A percentile compares a stretch with the other conserved stretches of the same genome.
phyloP scores from a whole-genome alignment of 2,797 vertebrate genomes.

The Arrhamphus sclerolepis region DNA sequence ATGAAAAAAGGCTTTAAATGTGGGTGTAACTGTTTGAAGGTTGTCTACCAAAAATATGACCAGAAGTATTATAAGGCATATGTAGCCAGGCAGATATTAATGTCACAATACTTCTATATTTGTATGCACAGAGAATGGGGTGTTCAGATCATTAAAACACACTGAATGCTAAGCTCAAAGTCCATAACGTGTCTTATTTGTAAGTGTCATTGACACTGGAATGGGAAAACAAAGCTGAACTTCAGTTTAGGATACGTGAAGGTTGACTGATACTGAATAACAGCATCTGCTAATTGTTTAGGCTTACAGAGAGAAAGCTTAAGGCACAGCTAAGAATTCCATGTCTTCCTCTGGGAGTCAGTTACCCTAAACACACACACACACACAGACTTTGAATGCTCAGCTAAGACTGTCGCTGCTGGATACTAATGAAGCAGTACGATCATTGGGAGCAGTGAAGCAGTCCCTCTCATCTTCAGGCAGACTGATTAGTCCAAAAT shows the following conservation, averaged over 20 bases:
- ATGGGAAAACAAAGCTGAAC: constrained; percentile 13
- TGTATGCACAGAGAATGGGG: not conserved
- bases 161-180: constrained; percentile 45
- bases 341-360: constrained; percentile 38
- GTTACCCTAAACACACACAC: constrained; percentile 21
- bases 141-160: constrained; percentile 23
- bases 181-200: constrained; percentile 18
- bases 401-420: constrained; percentile 43
- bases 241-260: constrained; percentile 30
- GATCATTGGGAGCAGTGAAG: constrained; percentile 53
- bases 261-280: constrained; percentile 25
- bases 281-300: constrained; percentile 44
- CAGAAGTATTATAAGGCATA: too few relatives aligned
- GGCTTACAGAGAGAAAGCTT: constrained; percentile 12
- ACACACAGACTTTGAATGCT: constrained; percentile 47
- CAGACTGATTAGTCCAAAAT: constrained; percentile 64
- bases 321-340: constrained; percentile 32
- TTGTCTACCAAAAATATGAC: too few relatives aligned
- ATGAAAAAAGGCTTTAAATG: too few relatives aligned
- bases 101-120: not conserved
- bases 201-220: constrained; percentile 41
- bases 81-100: not conserved
- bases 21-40: too few relatives aligned
- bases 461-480: constrained; percentile 53
- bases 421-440: constrained; percentile 67